A percentile compares a stretch with the other conserved stretches of the same genome.
Conservation (phyloP, 2,888 invertebrate genomes). For the Leucophenga montana region DNA sequence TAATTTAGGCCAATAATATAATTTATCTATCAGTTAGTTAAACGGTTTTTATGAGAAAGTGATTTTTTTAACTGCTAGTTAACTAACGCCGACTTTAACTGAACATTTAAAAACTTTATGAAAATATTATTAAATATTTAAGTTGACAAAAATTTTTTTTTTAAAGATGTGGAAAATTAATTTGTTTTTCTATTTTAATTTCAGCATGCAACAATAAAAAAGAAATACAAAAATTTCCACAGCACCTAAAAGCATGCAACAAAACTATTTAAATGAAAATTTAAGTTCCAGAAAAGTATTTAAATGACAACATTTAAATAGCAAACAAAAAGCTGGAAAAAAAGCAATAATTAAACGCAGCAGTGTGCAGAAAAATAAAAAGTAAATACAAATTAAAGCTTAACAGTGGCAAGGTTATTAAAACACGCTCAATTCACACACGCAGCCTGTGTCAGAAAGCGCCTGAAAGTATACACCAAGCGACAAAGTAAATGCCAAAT, state of each 20-base stretch:
- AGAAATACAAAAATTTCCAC: too few relatives aligned
- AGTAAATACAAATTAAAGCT: conserved; percentile 4
- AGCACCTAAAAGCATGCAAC: conserved; percentile 16
- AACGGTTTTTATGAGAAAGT: too few relatives aligned
- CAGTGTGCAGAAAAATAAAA: not conserved
- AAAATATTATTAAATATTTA: too few relatives aligned
- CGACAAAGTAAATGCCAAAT: conserved; percentile 33
- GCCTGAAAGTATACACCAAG: conserved; percentile 1
- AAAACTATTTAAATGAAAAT: conserved; percentile 3
- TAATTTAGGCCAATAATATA: too few relatives aligned
- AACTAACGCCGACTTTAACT: too few relatives aligned
- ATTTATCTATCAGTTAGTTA: too few relatives aligned
- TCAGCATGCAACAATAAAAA: not conserved
- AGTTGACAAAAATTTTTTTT: too few relatives aligned
- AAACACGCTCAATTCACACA: conserved; percentile 32
- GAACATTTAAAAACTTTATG: too few relatives aligned
- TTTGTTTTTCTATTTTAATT: not conserved
- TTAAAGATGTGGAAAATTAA: too few relatives aligned
- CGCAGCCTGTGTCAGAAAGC: not conserved
- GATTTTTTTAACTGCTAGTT: too few relatives aligned
- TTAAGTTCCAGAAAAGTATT: conserved; percentile 7
- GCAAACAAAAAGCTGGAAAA: not conserved
- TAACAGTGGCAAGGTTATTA: conserved; percentile 26
- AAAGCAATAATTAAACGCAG: not conserved
- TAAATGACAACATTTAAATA: not conserved